Evolutionary conservation across 2,797 vertebrate species (phyloP).

Genomic region (Centropyge bicolor): DNA sequence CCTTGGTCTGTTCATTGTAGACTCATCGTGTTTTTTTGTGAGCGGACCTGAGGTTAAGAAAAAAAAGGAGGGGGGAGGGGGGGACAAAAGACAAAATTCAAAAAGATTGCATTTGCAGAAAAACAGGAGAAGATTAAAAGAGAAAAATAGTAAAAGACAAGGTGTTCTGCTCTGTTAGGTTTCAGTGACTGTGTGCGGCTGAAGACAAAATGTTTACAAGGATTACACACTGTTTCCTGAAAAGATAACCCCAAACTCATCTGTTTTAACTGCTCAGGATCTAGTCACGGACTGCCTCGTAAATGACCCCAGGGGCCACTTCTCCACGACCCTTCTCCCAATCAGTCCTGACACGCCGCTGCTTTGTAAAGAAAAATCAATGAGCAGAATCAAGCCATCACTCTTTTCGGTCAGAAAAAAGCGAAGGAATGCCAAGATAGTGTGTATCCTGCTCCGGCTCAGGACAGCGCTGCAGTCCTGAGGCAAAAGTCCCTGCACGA

Average conservation of each 20-base stretch:
- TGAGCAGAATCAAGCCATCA: slow-evolving; percentile 78
- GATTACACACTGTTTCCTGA: slow-evolving; percentile 54
- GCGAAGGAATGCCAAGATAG: slow-evolving; percentile 63
- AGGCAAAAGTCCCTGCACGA: slow-evolving; percentile 38
- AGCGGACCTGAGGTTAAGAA: slow-evolving; percentile 92
- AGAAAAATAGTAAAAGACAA: slow-evolving; percentile 61
- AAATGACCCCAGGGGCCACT: slow-evolving; percentile 74
- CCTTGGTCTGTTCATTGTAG: slow-evolving; percentile 92
- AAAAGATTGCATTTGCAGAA: slow-evolving; percentile 72
- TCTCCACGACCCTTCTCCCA: slow-evolving; percentile 70
- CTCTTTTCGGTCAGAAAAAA: slow-evolving; percentile 69
- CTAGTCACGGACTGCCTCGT: slow-evolving; percentile 67
- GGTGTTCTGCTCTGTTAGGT: slow-evolving; percentile 38
- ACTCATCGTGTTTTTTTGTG: slow-evolving; percentile 95
- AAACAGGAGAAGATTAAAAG: slow-evolving; percentile 59
- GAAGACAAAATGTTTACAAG: slow-evolving; percentile 57
- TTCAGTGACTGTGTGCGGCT: slow-evolving; percentile 49
- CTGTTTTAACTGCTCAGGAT: slow-evolving; percentile 72
- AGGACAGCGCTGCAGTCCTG: slow-evolving; percentile 53
- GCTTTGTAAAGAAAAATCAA: slow-evolving; percentile 78
- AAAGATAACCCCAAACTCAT: slow-evolving; percentile 71
- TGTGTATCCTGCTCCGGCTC: slow-evolving; percentile 44
- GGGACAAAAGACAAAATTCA: slow-evolving; percentile 84
- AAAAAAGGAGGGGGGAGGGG: slow-evolving; percentile 77
- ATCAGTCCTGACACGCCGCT: slow-evolving; percentile 69